Evolutionary conservation across 1,140 invertebrate genomes (phyloP), one percentile per base, ranked within the genome.

Genomic region (Aphis craccivora): DNA sequence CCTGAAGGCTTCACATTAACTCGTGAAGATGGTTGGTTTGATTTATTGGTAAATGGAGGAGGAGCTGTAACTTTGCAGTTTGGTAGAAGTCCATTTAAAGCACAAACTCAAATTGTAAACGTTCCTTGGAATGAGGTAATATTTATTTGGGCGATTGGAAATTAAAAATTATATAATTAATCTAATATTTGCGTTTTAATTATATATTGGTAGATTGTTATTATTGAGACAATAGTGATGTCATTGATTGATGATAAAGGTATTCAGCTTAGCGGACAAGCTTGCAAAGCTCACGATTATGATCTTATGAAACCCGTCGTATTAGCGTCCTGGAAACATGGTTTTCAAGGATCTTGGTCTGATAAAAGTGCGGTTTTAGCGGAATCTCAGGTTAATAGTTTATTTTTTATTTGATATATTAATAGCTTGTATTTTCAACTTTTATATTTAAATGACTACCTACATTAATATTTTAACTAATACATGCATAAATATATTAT

Each of bases 11-110:
- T 99, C 95, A 99, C 99, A 0, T 95, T 99, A 30, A 99, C 98
- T 6, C 96, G 98, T 94, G 97, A 98, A 94, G 98, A 98, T 94
- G 98, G 98, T 83, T 98, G 98, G 97, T 99, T 99, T 96, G 99
- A 99, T 95, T 96, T 99, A 11, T 96, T 99, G 94, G 99, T 99
- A 30, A 99, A 99, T 95, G 99, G 99, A 18, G 99, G 99, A 18
- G 98, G 99, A 0, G 98, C 98, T 1, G 98, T 99, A 0, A 99
- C 98, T 0, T 95, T 99, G 25, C 97, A 99, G 95, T 99, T 99
- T 95, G 98, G 99, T 91, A 96, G 99, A 93, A 97, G 98, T 67
- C 98, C 98, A 0, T 99, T 99, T 95, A 97, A 97, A 90, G 97
- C 98, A 2, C 97, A 98, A 94, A 97, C 97, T n/a, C 97, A 98